Evolutionary conservation across 2,888 invertebrate species (phyloP).

Genomic region (Apamea anceps): DNA sequence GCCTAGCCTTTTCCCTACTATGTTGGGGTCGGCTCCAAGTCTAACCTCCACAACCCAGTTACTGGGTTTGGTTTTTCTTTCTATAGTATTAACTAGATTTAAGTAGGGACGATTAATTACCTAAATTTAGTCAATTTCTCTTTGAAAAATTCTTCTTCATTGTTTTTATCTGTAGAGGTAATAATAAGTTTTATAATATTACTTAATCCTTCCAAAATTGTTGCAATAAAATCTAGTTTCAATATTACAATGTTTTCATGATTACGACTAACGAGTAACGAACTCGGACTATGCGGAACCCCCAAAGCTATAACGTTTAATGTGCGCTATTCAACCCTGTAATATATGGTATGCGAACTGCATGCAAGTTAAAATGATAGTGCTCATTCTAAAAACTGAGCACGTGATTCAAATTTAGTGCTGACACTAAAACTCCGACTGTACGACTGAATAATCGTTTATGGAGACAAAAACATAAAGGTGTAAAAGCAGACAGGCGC

Average conservation of each 20-base stretch:
- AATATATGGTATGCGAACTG: conserved; percentile 39
- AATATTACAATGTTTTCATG: conserved; percentile 43
- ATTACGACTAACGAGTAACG: conserved; percentile 31
- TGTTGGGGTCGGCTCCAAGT: background rate
- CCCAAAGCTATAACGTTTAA: conserved; percentile 49
- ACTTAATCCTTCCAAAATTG: background rate
- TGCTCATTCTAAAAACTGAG: conserved; percentile 49
- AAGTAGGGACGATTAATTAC: background rate
- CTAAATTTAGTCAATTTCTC: background rate
- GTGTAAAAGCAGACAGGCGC: no score
- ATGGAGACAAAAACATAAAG: background rate
- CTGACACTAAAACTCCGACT: conserved; percentile 26
- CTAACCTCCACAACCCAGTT: background rate
- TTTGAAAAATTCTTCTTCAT: background rate
- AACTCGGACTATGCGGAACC: conserved; percentile 31
- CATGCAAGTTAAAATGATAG: conserved; percentile 40
- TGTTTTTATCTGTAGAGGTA: background rate
- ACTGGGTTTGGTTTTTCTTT: background rate
- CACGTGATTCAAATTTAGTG: conserved; percentile 50
- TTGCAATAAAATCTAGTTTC: conserved; percentile 45
- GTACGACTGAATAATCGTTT: conserved; percentile 16
- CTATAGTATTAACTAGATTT: background rate
- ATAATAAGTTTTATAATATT: background rate
- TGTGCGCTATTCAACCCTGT: conserved; percentile 34
- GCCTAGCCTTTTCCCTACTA: background rate